Evolutionary conservation across 2,797 vertebrate genomes (phyloP), one percentile per base, ranked within the genome.

Genomic region (Diplodus puntazzo): DNA sequence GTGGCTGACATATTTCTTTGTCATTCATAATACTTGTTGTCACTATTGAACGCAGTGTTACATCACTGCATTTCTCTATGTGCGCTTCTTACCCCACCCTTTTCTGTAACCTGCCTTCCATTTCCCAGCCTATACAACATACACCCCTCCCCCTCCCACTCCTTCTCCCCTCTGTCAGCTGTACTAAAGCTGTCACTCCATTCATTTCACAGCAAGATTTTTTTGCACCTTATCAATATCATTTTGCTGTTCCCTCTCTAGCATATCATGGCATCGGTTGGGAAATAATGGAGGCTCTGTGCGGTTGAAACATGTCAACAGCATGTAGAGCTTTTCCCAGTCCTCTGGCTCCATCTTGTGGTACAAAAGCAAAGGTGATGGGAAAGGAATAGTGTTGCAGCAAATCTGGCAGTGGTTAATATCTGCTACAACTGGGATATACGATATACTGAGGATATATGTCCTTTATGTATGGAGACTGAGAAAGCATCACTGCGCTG

Each of bases 291-390:
- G 65, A 86, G 59, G 67, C 83, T 90, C 87, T 90, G 82, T 92
- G 76, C 69, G 43, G 21, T 53, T 64, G n/a, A 55, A 53, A 34
- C 58, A 49, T 54, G 57, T 30, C 21, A 8, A 27, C 54, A 21
- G 57, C 64, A 13, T 58, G 20, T 39, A 20, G 46, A 20, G 58
- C 2, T 13, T 46, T 30, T 43, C 34, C 18, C 52, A 12, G 30
- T 79, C 39, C 30, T 82, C 58, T 91, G 70, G 79, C 89, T 59
- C 92, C 87, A 82, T 74, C 92, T 88, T 65, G 84, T 89, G 92
- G 87, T 34, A 0, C 0, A 16, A 20, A 34, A 23, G 23, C 34
- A 53, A 62, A 80, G 14, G 73, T 75, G 64, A 55, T 18, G 11
- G 20, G 0, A 46, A 21, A 54, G 34, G 21, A 39, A 27, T 1